A percentile compares a stretch with the other conserved stretches of the same genome.
Conservation (phyloP, 1,140 invertebrate genomes). For the Leptinotarsa lineolata region DNA sequence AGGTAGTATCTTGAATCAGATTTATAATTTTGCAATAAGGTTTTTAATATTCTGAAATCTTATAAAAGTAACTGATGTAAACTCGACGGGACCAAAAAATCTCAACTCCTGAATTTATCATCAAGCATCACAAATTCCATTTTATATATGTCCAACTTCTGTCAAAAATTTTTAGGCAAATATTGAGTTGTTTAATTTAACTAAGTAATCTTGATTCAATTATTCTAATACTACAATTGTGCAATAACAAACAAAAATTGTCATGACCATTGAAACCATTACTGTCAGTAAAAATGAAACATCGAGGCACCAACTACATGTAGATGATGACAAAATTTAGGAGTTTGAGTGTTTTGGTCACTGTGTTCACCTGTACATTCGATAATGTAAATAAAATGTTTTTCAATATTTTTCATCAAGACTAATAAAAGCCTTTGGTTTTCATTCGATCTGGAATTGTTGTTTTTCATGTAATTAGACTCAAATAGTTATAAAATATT, state of each 20-base stretch:
- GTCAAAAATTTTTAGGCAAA: no score
- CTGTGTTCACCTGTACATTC: constrained; percentile 48
- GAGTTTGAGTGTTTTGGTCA: constrained; percentile 20
- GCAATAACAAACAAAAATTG: no score
- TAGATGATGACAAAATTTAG: constrained; percentile 22
- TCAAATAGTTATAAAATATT: no score
- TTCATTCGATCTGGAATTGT: constrained; percentile 43
- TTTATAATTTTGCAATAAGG: constrained; percentile 15
- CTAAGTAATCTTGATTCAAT: no score
- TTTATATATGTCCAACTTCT: no score
- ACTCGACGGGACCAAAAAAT: constrained; percentile 28
- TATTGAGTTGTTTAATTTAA: no score
- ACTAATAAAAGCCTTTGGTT: constrained; percentile 40
- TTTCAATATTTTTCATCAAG: constrained; percentile 41
- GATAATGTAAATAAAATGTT: constrained; percentile 45
- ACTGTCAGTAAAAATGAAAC: no score
- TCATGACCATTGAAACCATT: no score
- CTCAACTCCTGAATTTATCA: constrained; percentile 14
- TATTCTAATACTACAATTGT: no score
- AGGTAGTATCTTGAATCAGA: background rate
- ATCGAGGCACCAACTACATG: constrained; percentile 18
- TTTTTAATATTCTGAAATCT: constrained; percentile 13
- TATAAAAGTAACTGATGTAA: constrained; percentile 23
- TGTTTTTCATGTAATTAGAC: constrained; percentile 43
- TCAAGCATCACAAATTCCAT: no score